These are phyloP conservation scores for Steromphala cineraria DNA, from an alignment of 2,888 invertebrate genomes.

Conservation along the genomic window DNA sequence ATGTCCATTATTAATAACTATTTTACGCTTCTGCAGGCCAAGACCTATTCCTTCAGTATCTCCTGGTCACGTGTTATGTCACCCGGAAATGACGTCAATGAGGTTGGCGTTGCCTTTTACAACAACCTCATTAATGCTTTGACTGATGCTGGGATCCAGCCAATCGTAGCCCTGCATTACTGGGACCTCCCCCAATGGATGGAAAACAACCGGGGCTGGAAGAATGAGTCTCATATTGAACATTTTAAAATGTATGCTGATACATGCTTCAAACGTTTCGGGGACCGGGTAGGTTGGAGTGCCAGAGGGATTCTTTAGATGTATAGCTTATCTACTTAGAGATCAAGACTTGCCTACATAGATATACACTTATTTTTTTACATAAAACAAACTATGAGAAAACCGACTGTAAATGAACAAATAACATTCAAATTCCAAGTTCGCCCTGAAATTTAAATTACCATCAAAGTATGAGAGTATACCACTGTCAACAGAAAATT, in stretches of 20 bases:
- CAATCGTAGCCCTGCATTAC: conserved; percentile 78
- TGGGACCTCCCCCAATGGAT: conserved; percentile 74
- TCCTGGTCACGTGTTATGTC: conserved; percentile 87
- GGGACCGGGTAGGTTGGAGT: conserved; percentile 67
- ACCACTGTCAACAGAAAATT: too few species aligned
- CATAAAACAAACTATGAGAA: too few species aligned
- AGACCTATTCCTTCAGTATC: conserved; percentile 75
- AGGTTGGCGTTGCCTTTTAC: conserved; percentile 85
- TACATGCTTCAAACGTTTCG: conserved; percentile 72
- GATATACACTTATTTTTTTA: too few species aligned
- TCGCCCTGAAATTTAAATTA: too few species aligned
- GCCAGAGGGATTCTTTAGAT: too few species aligned
- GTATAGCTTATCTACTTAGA: too few species aligned
- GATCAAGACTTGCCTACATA: too few species aligned
- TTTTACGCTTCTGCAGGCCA: conserved; percentile 43
- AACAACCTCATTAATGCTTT: conserved; percentile 84
- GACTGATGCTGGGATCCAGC: conserved; percentile 79
- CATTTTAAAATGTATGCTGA: conserved; percentile 73
- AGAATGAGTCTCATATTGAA: conserved; percentile 61
- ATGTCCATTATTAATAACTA: too few species aligned
- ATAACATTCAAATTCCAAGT: too few species aligned
- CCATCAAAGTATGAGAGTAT: too few species aligned
- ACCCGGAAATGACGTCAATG: conserved; percentile 77
- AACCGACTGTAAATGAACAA: too few species aligned
- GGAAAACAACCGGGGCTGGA: conserved; percentile 74